Conservation (phyloP, 2,797 vertebrate genomes). For the Catharus ustulatus region DNA sequence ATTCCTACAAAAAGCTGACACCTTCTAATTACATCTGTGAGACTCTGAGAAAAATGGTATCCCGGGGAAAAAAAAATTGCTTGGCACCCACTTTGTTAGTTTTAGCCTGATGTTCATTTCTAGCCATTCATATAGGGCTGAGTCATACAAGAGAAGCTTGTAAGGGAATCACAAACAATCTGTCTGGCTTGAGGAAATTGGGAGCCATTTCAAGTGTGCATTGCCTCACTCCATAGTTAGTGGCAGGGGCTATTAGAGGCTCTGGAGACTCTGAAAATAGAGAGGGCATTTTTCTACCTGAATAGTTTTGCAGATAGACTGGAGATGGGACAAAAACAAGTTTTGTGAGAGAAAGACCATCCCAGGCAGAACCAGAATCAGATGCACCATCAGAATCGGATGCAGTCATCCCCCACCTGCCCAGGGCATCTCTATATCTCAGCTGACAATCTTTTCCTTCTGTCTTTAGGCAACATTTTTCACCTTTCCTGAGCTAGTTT, state of each 20-base stretch:
- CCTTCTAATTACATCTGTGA: constrained; percentile 64
- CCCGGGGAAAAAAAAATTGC: neutral
- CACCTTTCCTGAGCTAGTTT: constrained; percentile 35
- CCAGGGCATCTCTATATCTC: constrained; percentile 56
- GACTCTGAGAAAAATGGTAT: constrained; percentile 28
- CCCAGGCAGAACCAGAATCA: constrained; percentile 9
- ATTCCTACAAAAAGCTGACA: constrained; percentile 55
- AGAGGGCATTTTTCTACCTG: constrained; percentile 18
- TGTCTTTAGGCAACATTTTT: constrained; percentile 68
- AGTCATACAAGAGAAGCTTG: constrained; percentile 35
- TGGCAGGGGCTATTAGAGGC: neutral
- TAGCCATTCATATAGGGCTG: constrained; percentile 23
- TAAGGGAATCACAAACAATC: constrained; percentile 10
- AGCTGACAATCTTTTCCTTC: constrained; percentile 54
- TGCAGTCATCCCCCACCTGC: constrained; percentile 27
- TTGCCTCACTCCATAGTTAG: constrained; percentile 13
- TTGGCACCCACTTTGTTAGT: constrained; percentile 61
- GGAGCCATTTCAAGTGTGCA: neutral
- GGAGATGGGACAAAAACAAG: neutral
- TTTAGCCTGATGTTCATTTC: constrained; percentile 57
- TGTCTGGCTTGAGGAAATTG: constrained; percentile 44
- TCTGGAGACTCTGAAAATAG: neutral
- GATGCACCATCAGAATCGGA: neutral
- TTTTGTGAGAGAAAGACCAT: neutral
- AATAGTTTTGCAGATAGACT: neutral